Conservation (phyloP, 2,888 invertebrate species). For the Acleris laterana region DNA sequence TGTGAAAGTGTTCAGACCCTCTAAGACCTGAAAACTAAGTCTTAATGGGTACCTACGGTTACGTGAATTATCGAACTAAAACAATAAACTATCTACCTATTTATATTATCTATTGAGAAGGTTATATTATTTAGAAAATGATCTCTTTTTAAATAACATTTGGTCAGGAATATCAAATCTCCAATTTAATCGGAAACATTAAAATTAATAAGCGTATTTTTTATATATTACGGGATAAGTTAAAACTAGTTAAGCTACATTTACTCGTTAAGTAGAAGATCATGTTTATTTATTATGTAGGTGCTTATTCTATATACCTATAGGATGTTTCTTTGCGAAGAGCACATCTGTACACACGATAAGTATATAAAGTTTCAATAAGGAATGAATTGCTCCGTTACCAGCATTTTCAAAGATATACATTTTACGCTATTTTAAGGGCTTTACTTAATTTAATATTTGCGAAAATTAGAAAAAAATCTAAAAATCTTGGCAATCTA, state of each 20-base stretch:
- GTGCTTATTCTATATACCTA: constrained; percentile 23
- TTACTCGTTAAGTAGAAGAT: constrained; percentile 31
- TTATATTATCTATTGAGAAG: constrained; percentile 72
- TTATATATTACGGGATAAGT: constrained; percentile 68
- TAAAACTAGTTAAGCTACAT: constrained; percentile 42
- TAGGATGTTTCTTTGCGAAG: constrained; percentile 24
- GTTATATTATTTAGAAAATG: constrained; percentile 70
- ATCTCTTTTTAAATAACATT: constrained; percentile 76
- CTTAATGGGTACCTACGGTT: constrained; percentile 5
- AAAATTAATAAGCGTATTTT: constrained; percentile 85
- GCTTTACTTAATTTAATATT: constrained; percentile 10
- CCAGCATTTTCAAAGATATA: constrained; percentile 59
- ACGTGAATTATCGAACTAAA: constrained; percentile 39
- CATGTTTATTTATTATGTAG: constrained; percentile 21
- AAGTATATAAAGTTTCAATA: constrained; percentile 40
- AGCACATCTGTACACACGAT: constrained; percentile 36
- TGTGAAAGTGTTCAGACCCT: not conserved
- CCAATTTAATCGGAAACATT: constrained; percentile 83
- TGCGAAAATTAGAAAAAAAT: constrained; percentile 3
- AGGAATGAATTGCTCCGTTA: constrained; percentile 64
- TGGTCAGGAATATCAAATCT: constrained; percentile 82
- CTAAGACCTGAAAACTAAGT: not conserved
- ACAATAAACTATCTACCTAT: constrained; percentile 60
- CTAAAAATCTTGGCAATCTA: not conserved
- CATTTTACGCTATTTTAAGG: constrained; percentile 57